Evolutionary conservation across 2,888 invertebrate species (phyloP).

Genomic region (Netelia virgata): DNA sequence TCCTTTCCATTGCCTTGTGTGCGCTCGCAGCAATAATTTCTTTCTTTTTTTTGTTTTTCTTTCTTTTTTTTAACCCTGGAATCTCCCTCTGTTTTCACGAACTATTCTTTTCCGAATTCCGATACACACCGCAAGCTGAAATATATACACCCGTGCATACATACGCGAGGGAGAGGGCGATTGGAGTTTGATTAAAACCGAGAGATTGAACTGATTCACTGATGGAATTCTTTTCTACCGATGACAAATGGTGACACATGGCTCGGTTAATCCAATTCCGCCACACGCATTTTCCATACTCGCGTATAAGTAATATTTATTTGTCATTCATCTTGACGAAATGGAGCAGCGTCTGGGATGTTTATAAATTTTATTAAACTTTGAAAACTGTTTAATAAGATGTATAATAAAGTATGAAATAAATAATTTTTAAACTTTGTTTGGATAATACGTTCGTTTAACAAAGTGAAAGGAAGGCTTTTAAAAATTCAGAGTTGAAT

Average conservation of each 20-base stretch:
- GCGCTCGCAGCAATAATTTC: neutral
- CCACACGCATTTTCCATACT: neutral
- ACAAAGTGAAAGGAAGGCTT: too few relatives aligned
- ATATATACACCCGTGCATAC: neutral
- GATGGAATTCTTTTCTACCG: constrained; percentile 13
- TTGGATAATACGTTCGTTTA: too few relatives aligned
- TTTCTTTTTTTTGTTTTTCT: constrained; percentile 10
- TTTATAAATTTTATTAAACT: too few relatives aligned
- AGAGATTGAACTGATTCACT: neutral
- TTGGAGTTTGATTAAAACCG: constrained; percentile 29
- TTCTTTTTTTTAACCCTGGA: neutral
- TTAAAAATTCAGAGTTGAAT: too few relatives aligned
- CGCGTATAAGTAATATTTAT: neutral
- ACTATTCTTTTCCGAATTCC: constrained; percentile 16
- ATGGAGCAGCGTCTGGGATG: too few relatives aligned
- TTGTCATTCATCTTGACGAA: neutral
- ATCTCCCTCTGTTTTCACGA: neutral
- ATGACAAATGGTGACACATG: constrained; percentile 7
- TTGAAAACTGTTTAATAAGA: too few relatives aligned
- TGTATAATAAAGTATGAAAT: too few relatives aligned
- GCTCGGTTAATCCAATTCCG: neutral
- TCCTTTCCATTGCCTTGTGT: neutral
- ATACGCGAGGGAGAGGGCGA: neutral
- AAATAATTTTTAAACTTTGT: too few relatives aligned
- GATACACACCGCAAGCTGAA: neutral